Evolutionary conservation across 2,888 invertebrate species (phyloP).

Genomic region (Parnassius glacialis): DNA sequence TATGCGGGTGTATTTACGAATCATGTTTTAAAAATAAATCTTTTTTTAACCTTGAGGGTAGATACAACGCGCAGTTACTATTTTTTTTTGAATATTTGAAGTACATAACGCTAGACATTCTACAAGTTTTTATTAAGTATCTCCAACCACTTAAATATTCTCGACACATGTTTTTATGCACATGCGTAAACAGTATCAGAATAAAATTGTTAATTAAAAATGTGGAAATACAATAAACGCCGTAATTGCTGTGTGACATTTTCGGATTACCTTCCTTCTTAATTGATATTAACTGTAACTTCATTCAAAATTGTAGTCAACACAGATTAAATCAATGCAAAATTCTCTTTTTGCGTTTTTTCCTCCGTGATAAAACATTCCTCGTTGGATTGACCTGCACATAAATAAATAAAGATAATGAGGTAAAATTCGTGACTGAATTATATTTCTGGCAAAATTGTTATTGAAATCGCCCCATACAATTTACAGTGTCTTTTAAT

Average conservation of each 20-base stretch:
- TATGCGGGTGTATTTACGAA: too few relatives aligned
- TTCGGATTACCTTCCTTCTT: slow-evolving; percentile 6
- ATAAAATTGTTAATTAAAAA: neutral
- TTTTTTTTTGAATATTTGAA: too few relatives aligned
- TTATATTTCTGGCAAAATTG: slow-evolving; percentile 1
- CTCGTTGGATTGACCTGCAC: slow-evolving; percentile 63
- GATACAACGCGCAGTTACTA: too few relatives aligned
- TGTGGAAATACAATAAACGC: slow-evolving; percentile 5
- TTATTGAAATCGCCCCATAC: neutral
- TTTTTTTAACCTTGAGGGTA: too few relatives aligned
- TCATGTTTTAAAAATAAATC: too few relatives aligned
- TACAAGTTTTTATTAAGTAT: too few relatives aligned
- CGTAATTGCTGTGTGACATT: slow-evolving; percentile 11
- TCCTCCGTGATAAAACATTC: slow-evolving; percentile 54
- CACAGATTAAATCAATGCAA: slow-evolving; percentile 62
- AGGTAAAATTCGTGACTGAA: slow-evolving; percentile 56
- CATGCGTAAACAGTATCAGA: slow-evolving; percentile 3
- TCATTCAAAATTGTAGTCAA: slow-evolving; percentile 50
- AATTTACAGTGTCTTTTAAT: neutral
- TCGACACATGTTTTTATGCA: neutral
- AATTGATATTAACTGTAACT: slow-evolving; percentile 15
- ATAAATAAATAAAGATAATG: slow-evolving; percentile 74
- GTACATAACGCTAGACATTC: too few relatives aligned
- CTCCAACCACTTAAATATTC: too few relatives aligned
- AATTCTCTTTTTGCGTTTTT: slow-evolving; percentile 60